Conservation (phyloP, 2,888 invertebrate species). For the Tinea semifulvella region DNA sequence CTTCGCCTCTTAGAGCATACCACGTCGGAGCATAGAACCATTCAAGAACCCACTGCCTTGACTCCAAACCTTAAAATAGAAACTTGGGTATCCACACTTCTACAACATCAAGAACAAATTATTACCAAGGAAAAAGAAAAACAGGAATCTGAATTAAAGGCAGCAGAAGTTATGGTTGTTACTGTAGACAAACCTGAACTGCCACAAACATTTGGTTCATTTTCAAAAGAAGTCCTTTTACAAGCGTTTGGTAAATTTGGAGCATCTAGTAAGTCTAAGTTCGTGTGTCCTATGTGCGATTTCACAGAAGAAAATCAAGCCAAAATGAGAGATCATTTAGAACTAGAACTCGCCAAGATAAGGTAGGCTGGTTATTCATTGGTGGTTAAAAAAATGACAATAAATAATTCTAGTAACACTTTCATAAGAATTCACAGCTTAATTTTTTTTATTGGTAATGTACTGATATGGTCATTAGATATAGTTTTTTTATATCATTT, state of each 20-base stretch:
- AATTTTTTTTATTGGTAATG: no score
- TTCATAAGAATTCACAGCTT: no score
- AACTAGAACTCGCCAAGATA: conserved; percentile 45
- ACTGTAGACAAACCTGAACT: conserved; percentile 27
- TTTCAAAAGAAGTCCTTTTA: conserved; percentile 32
- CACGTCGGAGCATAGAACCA: conserved; percentile 47
- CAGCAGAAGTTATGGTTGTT: neutral
- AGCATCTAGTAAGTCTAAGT: conserved; percentile 26
- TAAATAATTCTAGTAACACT: no score
- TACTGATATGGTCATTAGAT: no score
- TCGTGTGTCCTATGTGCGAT: conserved; percentile 45
- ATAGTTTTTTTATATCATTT: no score
- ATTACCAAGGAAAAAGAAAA: conserved; percentile 23
- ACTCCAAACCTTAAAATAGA: conserved; percentile 53
- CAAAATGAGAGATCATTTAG: conserved; percentile 42
- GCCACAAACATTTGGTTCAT: conserved; percentile 24
- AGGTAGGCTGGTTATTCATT: no score
- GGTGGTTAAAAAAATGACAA: no score
- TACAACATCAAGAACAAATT: conserved; percentile 36
- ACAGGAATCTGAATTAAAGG: no score
- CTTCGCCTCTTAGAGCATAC: conserved; percentile 64
- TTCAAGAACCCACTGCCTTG: conserved; percentile 39
- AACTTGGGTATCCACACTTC: conserved; percentile 52
- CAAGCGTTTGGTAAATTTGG: conserved; percentile 43
- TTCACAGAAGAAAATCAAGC: conserved; percentile 29